Evolutionary conservation across 2,113 vertebrate genomes (phyloP).

Genomic region (Varanus komodoensis): DNA sequence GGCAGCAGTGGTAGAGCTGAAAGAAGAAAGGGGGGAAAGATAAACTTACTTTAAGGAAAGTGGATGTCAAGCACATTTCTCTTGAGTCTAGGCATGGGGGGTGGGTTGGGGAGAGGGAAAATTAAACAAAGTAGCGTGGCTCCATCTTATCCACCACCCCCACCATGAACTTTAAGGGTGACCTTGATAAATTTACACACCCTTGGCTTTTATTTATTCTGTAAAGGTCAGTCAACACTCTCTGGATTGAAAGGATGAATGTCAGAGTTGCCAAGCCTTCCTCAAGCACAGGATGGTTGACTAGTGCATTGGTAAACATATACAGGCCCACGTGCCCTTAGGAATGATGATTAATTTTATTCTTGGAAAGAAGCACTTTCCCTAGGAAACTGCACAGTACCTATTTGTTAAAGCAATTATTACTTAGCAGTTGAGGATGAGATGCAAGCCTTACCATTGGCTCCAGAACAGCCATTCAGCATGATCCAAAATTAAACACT

Average conservation of each 20-base stretch:
- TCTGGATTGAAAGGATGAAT: neutral
- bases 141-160: neutral
- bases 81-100: neutral
- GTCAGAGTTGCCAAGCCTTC: neutral
- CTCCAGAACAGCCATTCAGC: neutral
- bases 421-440: conserved; percentile 14
- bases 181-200: conserved; percentile 6
- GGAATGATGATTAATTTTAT: fast-evolving
- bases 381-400: neutral
- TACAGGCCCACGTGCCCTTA: neutral
- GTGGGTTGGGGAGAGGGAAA: neutral
- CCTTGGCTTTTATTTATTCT: conserved; percentile 1
- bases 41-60: neutral
- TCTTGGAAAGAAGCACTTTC: neutral
- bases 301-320: neutral
- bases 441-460: neutral
- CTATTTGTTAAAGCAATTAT: neutral
- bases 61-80: neutral
- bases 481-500: conserved; percentile 15
- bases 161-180: neutral
- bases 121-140: neutral
- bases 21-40: neutral
- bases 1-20: neutral
- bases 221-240: neutral
- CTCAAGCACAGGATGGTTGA: neutral